A percentile compares a stretch with the other conserved stretches of the same genome.
phyloP scores from a whole-genome alignment of 64 coral and sea anemone species.

The Cladopsammia gracilis region DNA sequence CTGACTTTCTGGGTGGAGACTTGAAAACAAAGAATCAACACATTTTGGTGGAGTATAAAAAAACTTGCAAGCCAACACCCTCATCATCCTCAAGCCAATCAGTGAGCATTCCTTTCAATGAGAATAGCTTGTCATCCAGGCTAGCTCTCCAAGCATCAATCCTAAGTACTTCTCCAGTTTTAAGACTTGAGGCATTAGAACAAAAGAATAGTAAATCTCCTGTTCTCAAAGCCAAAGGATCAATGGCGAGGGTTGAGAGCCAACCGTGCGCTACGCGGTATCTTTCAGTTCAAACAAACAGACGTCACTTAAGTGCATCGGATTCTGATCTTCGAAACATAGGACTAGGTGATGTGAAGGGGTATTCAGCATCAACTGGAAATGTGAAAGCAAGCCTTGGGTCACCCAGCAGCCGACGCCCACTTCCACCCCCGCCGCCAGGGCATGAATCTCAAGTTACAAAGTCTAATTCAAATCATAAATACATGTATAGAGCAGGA shows the following conservation, averaged over 20 bases:
- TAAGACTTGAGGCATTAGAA: conserved; percentile 23
- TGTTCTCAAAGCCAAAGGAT: neutral
- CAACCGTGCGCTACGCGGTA: conserved; percentile 5
- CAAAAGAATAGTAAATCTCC: neutral
- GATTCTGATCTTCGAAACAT: conserved; percentile 66
- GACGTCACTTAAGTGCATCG: conserved; percentile 75
- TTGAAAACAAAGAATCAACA: conserved; percentile 89
- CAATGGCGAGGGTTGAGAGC: conserved; percentile 26
- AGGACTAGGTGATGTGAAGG: conserved; percentile 20
- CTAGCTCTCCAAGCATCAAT: conserved; percentile 66
- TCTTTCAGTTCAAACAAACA: conserved; percentile 45
- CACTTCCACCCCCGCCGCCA: conserved; percentile 68
- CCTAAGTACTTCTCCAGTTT: conserved; percentile 75
- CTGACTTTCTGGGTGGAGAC: conserved; percentile 96
- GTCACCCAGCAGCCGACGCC: conserved; percentile 17
- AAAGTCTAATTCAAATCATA: neutral
- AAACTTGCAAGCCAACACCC: neutral
- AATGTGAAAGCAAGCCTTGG: neutral
- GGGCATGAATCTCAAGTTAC: neutral
- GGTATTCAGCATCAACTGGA: neutral
- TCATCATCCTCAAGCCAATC: neutral
- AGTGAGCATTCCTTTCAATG: neutral
- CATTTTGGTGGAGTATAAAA: conserved; percentile 74
- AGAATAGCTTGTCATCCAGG: conserved; percentile 59
- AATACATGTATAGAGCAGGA: neutral